These are phyloP conservation scores for Holotrichia oblita DNA, from an alignment of 1,140 invertebrate genomes.

Conservation along the genomic window DNA sequence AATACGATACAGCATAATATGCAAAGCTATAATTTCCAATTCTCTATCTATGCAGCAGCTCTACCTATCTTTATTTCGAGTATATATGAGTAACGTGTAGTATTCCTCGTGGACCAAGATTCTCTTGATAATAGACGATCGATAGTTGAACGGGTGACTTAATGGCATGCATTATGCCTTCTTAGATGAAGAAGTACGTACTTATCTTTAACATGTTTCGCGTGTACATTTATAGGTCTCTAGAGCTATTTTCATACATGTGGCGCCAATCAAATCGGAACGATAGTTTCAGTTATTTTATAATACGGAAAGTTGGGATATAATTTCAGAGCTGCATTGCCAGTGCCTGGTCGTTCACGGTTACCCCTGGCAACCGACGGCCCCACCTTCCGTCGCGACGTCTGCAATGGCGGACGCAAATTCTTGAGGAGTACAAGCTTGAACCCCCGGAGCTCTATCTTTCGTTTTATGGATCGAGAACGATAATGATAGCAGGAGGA, in stretches of 20 bases:
- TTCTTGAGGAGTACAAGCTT: conserved; percentile 35
- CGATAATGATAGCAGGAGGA: conserved; percentile 16
- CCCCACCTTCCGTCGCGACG: conserved; percentile 50
- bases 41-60: no score
- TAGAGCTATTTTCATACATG: background rate
- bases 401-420: conserved; percentile 43
- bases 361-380: conserved; percentile 43
- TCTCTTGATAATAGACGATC: background rate
- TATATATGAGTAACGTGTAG: no score
- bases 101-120: background rate
- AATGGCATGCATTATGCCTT: background rate
- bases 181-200: background rate
- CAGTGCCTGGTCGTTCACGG: conserved; percentile 44
- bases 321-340: conserved; percentile 40
- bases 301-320: conserved; percentile 38
- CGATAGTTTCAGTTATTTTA: conserved; percentile 17
- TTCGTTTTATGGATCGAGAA: conserved; percentile 31
- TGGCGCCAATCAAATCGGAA: conserved; percentile 5
- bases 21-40: no score
- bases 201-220: background rate
- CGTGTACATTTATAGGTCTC: conserved; percentile 4
- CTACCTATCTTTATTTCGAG: no score
- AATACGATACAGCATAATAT: no score
- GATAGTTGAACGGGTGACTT: background rate
- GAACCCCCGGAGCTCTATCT: background rate